Evolutionary conservation across 2,888 invertebrate genomes (phyloP), one percentile per base, ranked within the genome.

Genomic region (Cryptocheilus praepositus): DNA sequence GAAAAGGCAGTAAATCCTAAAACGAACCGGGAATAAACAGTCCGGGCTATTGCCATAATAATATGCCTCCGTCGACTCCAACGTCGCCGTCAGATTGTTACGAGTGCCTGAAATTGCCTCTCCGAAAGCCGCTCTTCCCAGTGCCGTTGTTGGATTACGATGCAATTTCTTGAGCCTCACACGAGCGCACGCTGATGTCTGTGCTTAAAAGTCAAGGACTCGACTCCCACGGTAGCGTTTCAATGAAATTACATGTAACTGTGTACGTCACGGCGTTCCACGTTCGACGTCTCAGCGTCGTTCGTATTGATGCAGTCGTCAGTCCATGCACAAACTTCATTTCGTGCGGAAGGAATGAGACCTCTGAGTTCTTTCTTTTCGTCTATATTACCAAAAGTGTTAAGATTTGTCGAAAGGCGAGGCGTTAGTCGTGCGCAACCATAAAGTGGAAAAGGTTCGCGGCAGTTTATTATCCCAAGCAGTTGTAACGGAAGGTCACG

Each of bases 401-500:
- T 36, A 36, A 36, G 36, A 36, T 36, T 36, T 36, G 36, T 36
- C 36, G 36, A 36, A 11, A 11, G 36, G 36, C 36, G 7, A 36
- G 36, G 36, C 36, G 7, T 7, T 25, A 25, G 3, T 36, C 8
- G 65, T n/a, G 36, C 56, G 44, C 60, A 62, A 62, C 59, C 63
- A 61, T 71, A 66, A 74, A 74, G 69, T 68, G 66, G 69, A 69
- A 78, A 67, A 75, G 74, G 75, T 72, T 67, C 68, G 67, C 59
- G 67, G 80, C 79, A 77, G 83, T 87, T 86, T 85, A 85, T 87
- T 86, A 86, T 77, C 58, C 74, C 84, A 81, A 79, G 82, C 85
- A 86, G 86, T 87, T 87, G 86, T 85, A 86, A 86, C 82, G 81
- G 86, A 87, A 85, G 79, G 86, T 84, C 87, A 86, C 85, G 86